Conservation (phyloP, 1,140 invertebrate species). For the Doryteuthis pealeii region DNA sequence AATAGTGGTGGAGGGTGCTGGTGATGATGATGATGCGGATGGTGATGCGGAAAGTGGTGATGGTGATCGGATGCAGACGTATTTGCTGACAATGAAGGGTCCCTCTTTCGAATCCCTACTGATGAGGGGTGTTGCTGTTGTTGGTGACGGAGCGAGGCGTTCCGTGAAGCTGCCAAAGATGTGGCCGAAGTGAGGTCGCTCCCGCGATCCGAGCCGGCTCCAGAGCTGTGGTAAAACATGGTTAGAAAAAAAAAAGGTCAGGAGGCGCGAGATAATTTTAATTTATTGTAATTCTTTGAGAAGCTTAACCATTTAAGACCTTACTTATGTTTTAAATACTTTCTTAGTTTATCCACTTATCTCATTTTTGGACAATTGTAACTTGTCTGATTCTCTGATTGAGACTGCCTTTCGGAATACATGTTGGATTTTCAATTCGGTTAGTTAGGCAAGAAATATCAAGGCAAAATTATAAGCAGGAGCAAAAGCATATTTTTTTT, state of each 20-base stretch:
- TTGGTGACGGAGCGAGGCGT: constrained; percentile 12
- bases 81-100: constrained; percentile 1
- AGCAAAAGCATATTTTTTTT: too few relatives aligned
- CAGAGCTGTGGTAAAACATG: constrained; percentile 34
- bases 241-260: constrained; percentile 21
- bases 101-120: constrained; percentile 1
- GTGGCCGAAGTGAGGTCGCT: constrained; percentile 18
- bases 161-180: constrained; percentile 8
- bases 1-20: background rate
- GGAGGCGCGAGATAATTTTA: background rate
- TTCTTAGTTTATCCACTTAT: too few relatives aligned
- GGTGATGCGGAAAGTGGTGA: constrained; percentile 12
- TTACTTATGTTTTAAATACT: too few relatives aligned
- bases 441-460: too few relatives aligned
- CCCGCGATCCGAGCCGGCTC: constrained; percentile 25
- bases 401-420: too few relatives aligned
- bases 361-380: too few relatives aligned
- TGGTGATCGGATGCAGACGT: constrained; percentile 2
- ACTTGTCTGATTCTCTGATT: too few relatives aligned
- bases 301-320: too few relatives aligned
- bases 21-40: constrained; percentile 5
- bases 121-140: constrained; percentile 9
- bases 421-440: too few relatives aligned
- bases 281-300: too few relatives aligned
- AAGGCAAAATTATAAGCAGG: too few relatives aligned